Evolutionary conservation across 92 coral and sea anemone genomes (phyloP).

Genomic region (Parazoanthus darwini): DNA sequence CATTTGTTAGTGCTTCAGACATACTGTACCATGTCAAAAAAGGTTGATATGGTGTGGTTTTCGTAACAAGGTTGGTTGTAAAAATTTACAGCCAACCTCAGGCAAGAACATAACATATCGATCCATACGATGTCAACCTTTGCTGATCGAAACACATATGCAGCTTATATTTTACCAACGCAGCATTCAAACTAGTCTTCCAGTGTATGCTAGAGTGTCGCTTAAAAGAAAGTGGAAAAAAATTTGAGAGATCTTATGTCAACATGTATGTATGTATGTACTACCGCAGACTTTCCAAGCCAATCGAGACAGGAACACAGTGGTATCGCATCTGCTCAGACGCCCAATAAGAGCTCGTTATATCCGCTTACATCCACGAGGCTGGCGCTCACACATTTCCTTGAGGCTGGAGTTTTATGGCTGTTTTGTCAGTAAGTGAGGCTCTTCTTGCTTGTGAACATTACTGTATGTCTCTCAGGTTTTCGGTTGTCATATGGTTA

Average conservation of each 20-base stretch:
- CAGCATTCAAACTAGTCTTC: no score
- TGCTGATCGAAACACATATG: no score
- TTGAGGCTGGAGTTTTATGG: constrained; percentile 69
- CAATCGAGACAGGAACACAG: constrained; percentile 60
- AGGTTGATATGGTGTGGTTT: no score
- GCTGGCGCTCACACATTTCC: constrained; percentile 66
- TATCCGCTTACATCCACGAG: constrained; percentile 63
- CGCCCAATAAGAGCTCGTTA: constrained; percentile 65
- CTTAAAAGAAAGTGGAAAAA: no score
- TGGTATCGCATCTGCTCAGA: constrained; percentile 45
- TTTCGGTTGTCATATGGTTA: not conserved
- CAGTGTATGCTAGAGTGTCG: no score
- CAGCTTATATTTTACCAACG: no score
- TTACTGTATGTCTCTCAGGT: not conserved
- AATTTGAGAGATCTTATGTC: not conserved
- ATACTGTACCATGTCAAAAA: no score
- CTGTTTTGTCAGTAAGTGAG: constrained; percentile 54
- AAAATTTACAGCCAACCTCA: no score
- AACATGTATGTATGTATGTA: not conserved
- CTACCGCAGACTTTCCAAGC: constrained; percentile 55
- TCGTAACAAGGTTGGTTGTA: no score
- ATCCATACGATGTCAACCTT: no score
- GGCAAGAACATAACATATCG: no score
- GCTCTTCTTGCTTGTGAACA: not conserved
- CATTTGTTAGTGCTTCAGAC: no score